Percentiles rank a stretch among this genome's conserved stretches.
These are phyloP conservation scores for Rhodeus uyekii DNA, from an alignment of 2,797 vertebrate species.

Conservation along the genomic window DNA sequence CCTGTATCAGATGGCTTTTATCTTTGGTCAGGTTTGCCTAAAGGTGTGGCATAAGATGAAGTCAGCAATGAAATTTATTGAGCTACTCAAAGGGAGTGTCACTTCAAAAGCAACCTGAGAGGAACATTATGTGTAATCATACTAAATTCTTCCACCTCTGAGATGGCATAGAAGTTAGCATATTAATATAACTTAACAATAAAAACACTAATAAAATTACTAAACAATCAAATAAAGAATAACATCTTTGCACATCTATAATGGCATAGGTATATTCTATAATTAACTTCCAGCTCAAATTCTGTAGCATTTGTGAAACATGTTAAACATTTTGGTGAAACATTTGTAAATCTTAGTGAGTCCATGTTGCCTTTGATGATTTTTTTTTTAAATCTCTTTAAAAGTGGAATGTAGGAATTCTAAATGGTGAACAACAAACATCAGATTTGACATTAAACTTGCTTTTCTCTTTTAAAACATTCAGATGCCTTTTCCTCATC, in stretches of 20 bases:
- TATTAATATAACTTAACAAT: neutral
- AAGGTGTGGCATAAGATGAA: slow-evolving; percentile 24
- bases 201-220: neutral
- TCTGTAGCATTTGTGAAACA: neutral
- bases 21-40: slow-evolving; percentile 40
- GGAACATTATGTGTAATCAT: slow-evolving; percentile 35
- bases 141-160: slow-evolving; percentile 15
- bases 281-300: neutral
- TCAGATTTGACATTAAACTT: neutral
- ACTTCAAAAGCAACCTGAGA: slow-evolving; percentile 61
- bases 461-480: neutral
- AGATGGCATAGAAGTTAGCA: neutral
- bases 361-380: neutral
- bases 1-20: slow-evolving; percentile 49
- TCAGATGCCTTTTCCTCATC: neutral
- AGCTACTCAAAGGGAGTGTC: slow-evolving; percentile 31
- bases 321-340: no score
- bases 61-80: slow-evolving; percentile 55
- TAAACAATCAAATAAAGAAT: neutral
- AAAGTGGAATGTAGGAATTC: neutral
- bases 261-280: neutral
- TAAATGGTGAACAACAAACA: neutral
- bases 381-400: neutral
- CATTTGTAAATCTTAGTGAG: no score
- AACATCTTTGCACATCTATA: neutral